phyloP scores from a whole-genome alignment of 2,113 vertebrate species.

The Cololabis saira region DNA sequence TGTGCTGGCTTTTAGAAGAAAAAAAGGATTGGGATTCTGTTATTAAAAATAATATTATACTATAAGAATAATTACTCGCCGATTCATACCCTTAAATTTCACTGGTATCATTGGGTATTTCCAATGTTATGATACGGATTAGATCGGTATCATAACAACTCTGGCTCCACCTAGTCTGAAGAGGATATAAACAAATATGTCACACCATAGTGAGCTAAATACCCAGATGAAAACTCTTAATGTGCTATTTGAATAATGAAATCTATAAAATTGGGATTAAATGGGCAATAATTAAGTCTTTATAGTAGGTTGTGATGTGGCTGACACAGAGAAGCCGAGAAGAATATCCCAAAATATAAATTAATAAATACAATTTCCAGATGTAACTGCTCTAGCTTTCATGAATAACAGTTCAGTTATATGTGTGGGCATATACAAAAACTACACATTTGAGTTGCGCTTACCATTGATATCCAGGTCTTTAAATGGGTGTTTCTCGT shows the following conservation, averaged over 20 bases:
- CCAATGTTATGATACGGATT: no score
- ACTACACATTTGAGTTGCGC: constrained; percentile 15
- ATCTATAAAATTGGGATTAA: no score
- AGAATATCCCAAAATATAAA: background rate
- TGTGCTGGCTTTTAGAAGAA: no score
- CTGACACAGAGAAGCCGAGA: background rate
- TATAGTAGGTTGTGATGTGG: no score
- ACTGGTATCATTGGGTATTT: no score
- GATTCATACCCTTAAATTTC: no score
- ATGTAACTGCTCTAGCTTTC: background rate
- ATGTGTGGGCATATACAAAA: background rate
- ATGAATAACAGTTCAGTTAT: background rate
- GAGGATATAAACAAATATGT: background rate
- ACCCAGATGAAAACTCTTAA: background rate
- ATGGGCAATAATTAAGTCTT: no score
- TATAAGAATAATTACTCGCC: no score
- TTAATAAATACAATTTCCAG: background rate
- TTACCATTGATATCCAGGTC: constrained; percentile 29
- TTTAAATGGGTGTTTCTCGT: background rate
- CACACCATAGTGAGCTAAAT: background rate
- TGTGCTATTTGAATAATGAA: background rate
- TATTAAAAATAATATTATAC: no score
- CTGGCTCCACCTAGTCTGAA: background rate
- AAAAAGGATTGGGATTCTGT: no score
- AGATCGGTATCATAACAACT: no score